Conservation (phyloP, 37 sponge, comb jelly and placozoan species). For the Spongia lamella region DNA sequence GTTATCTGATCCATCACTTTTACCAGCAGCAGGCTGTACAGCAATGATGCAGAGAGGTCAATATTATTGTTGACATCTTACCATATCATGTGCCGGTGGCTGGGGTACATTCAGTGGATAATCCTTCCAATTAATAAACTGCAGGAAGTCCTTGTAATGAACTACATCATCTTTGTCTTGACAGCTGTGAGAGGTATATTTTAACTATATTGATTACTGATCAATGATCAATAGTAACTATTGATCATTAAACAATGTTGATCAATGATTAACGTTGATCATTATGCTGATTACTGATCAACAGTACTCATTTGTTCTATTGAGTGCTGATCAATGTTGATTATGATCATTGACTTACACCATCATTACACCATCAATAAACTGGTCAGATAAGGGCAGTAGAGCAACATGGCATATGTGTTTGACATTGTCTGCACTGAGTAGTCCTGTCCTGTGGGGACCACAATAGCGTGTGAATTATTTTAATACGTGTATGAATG, state of each 20-base stretch:
- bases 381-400: slow-evolving; percentile 71
- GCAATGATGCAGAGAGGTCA: too few relatives aligned
- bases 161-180: slow-evolving; percentile 30
- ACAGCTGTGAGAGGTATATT: slow-evolving; percentile 24
- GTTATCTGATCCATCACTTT: background rate
- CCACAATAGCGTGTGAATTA: slow-evolving; percentile 19
- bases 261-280: too few relatives aligned
- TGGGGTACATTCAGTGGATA: slow-evolving; percentile 22
- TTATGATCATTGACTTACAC: slow-evolving; percentile 43
- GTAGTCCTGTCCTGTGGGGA: slow-evolving; percentile 32
- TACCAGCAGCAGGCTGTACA: background rate
- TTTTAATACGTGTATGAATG: background rate
- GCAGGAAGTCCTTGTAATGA: slow-evolving; percentile 66
- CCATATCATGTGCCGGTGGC: too few relatives aligned
- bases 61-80: too few relatives aligned
- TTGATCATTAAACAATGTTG: too few relatives aligned
- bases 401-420: slow-evolving; percentile 25
- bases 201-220: too few relatives aligned
- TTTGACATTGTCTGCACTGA: slow-evolving; percentile 29
- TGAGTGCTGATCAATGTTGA: background rate
- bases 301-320: background rate
- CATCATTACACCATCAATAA: slow-evolving; percentile 70
- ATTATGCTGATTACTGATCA: too few relatives aligned
- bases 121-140: slow-evolving; percentile 67
- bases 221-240: background rate